Evolutionary conservation across 2,113 vertebrate genomes (phyloP).

Genomic region (Mesembrinibis cayennensis): DNA sequence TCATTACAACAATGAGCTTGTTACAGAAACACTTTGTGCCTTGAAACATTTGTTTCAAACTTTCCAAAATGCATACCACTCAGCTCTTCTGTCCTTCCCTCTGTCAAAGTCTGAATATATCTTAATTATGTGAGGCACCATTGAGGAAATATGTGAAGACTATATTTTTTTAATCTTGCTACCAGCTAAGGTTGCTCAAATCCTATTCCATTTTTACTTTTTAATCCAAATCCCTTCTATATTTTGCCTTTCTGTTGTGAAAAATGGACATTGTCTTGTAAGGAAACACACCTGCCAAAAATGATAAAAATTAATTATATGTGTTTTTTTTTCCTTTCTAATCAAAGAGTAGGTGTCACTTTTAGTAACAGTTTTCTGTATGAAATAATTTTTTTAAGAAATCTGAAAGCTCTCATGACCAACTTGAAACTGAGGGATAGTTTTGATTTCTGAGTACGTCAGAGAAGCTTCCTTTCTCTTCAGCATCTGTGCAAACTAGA

Average conservation of each 20-base stretch:
- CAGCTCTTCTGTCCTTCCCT: background rate
- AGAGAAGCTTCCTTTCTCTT: background rate
- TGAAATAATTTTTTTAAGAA: background rate
- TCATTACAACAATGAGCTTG: slow-evolving; percentile 7
- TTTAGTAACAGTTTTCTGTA: background rate
- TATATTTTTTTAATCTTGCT: background rate
- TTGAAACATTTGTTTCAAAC: background rate
- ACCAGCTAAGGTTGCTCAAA: background rate
- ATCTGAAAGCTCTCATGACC: background rate
- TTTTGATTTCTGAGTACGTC: background rate
- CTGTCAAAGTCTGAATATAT: background rate
- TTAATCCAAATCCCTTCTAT: background rate
- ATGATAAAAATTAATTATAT: background rate
- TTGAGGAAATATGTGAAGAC: background rate
- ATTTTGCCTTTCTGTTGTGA: background rate
- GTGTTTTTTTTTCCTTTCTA: background rate
- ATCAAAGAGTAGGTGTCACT: background rate
- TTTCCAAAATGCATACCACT: background rate
- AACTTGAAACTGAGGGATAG: background rate
- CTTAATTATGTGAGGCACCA: background rate
- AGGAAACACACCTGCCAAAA: background rate
- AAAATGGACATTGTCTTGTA: background rate
- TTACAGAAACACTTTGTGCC: slow-evolving; percentile 2
- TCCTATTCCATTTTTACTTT: background rate
- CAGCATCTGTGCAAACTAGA: background rate